A percentile compares a stretch with the other conserved stretches of the same genome.
Evolutionary conservation across 2,888 invertebrate genomes (phyloP).

Genomic region (Toxonevra muliebris): DNA sequence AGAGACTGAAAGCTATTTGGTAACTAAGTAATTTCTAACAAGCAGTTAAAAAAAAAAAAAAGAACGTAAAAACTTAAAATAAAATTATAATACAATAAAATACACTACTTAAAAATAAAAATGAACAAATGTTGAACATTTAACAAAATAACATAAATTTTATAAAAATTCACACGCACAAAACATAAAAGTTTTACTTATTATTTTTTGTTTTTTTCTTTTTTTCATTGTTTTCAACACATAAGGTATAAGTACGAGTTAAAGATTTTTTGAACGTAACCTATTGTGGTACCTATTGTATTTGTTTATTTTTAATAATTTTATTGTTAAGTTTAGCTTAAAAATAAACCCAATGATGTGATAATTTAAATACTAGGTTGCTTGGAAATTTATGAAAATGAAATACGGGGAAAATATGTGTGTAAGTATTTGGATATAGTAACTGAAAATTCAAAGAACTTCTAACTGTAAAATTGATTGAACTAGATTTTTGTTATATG

Average conservation of each 20-base stretch:
- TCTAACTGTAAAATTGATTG: too few species aligned
- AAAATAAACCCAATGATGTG: too few species aligned
- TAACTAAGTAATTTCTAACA: constrained; percentile 33
- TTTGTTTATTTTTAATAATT: too few species aligned
- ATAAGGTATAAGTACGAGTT: constrained; percentile 2
- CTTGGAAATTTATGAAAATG: too few species aligned
- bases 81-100: constrained; percentile 34
- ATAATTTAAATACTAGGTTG: too few species aligned
- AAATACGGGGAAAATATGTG: neutral
- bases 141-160: constrained; percentile 24
- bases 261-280: neutral
- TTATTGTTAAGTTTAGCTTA: too few species aligned
- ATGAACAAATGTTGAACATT: constrained; percentile 30
- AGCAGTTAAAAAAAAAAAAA: constrained; percentile 19
- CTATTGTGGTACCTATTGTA: neutral
- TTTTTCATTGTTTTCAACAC: constrained; percentile 3
- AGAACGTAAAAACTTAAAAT: constrained; percentile 26
- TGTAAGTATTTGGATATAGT: neutral
- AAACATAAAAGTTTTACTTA: constrained; percentile 10
- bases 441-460: too few species aligned
- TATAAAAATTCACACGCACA: constrained; percentile 38
- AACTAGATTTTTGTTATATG: too few species aligned
- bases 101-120: constrained; percentile 31
- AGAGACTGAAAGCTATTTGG: neutral
- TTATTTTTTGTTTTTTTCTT: neutral